Percentiles rank a stretch among this genome's conserved stretches.
phyloP scores from a whole-genome alignment of 2,113 vertebrate species.

The Nematolebias whitei region DNA sequence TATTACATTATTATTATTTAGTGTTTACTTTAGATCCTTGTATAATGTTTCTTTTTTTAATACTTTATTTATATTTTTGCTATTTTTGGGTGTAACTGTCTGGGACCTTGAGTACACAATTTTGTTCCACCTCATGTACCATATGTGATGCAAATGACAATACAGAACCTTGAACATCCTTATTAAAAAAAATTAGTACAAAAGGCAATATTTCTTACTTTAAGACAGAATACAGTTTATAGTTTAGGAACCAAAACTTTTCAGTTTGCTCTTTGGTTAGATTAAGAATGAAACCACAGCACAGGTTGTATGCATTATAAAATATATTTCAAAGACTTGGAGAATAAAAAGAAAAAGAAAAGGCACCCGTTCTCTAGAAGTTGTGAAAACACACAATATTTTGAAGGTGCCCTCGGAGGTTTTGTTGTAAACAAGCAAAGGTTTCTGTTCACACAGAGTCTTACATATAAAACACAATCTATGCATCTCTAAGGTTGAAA shows the following conservation, averaged over 20 bases:
- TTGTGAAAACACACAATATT: background rate
- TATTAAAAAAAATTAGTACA: slow-evolving; percentile 1
- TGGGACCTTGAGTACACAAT: too few relatives aligned
- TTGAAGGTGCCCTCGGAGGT: slow-evolving; percentile 7
- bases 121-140: too few relatives aligned
- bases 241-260: slow-evolving; percentile 10
- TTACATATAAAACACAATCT: background rate
- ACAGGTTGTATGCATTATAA: slow-evolving; percentile 1
- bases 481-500: background rate
- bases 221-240: background rate
- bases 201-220: slow-evolving; percentile 3
- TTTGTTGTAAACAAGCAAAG: slow-evolving; percentile 20
- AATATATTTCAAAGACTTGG: slow-evolving; percentile 8
- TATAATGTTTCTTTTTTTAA: too few relatives aligned
- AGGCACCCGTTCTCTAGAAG: slow-evolving; percentile 2
- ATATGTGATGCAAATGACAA: too few relatives aligned
- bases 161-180: too few relatives aligned
- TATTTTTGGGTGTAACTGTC: too few relatives aligned
- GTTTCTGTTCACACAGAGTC: background rate
- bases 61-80: too few relatives aligned
- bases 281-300: background rate
- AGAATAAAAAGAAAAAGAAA: background rate
- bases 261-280: background rate
- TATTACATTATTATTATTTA: too few relatives aligned
- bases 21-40: too few relatives aligned